A percentile compares a stretch with the other conserved stretches of the same genome.
Conservation (phyloP, 2,113 vertebrate species). For the Pygoscelis antarcticus region DNA sequence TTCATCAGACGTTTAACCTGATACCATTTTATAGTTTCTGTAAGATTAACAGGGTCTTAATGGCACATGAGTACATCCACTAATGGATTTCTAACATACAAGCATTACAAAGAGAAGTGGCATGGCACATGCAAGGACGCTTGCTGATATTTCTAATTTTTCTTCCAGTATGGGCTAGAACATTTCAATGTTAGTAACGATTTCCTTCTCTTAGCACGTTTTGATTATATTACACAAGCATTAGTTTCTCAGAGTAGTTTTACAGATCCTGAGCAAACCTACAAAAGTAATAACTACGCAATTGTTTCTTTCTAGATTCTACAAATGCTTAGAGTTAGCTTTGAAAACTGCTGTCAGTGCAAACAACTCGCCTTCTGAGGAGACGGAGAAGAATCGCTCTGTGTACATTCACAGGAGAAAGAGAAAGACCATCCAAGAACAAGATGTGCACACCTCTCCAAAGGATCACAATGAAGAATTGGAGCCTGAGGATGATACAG, state of each 20-base stretch:
- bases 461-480: neutral
- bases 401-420: slow-evolving; percentile 72
- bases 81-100: neutral
- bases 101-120: too few relatives aligned
- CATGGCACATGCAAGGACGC: fast-evolving
- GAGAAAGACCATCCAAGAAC: neutral
- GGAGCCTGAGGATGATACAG: neutral
- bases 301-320: slow-evolving; percentile 79
- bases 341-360: slow-evolving; percentile 42
- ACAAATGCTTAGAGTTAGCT: slow-evolving; percentile 74
- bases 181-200: neutral
- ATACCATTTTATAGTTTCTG: neutral
- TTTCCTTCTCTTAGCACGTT: neutral
- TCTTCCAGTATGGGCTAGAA: neutral
- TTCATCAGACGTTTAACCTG: neutral
- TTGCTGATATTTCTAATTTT: neutral
- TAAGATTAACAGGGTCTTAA: neutral
- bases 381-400: neutral
- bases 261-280: neutral
- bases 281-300: neutral
- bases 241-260: neutral
- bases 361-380: neutral
- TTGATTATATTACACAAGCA: neutral
- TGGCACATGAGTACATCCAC: neutral
- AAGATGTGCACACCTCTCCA: neutral